Base-by-base conservation (phyloP, 1,140 invertebrate species). In the Drosophila carrolli region DNA sequence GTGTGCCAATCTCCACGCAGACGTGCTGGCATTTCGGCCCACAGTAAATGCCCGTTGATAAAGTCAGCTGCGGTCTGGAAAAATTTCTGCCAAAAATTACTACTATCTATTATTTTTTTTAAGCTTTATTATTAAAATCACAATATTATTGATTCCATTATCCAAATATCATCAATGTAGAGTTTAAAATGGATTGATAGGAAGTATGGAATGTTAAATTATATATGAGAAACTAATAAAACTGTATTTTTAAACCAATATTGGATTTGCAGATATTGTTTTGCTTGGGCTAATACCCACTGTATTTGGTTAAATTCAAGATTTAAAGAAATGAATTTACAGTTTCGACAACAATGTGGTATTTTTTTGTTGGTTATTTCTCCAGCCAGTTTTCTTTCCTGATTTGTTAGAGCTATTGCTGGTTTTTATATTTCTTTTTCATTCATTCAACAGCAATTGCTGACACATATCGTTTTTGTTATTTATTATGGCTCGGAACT, bases 1-100 rank as follows among this genome's bases (percentile, higher is more conserved):
- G 65, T 58, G 65, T 71, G 67, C 66, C 67, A 71, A 71, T 71
- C 67, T 71, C 27, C 37, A 35, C 27, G 19, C 46, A 27, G 35
- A 70, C 51, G 43, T 37, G 65, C 35, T 71, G 43, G 43, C 37
- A 58, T 71, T 68, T 62, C 23, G 23, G 40, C 6, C 6, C 16
- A 68, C 37, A 65, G 46, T 53, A 32, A 68, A 51, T 44, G 14
- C 43, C 19, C 38, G 32, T 38, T 68, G 38, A 44, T 16, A 10
- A 11, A 48, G 55, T 11, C n/a, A 5, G 4, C 23, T 48, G 1
- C 29, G 46, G 19, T 27, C 27, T 5, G 5, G 5, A 1, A 3
- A 8, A 4, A 44, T 19, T 11, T 46, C 6, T 3, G 9, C 14
- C 3, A 23, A 19, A 46, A 43, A 4, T n/a, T 6, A 6, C 4